Base-by-base conservation (phyloP, 2,888 invertebrate species). In the Lycocerus yunnanus region DNA sequence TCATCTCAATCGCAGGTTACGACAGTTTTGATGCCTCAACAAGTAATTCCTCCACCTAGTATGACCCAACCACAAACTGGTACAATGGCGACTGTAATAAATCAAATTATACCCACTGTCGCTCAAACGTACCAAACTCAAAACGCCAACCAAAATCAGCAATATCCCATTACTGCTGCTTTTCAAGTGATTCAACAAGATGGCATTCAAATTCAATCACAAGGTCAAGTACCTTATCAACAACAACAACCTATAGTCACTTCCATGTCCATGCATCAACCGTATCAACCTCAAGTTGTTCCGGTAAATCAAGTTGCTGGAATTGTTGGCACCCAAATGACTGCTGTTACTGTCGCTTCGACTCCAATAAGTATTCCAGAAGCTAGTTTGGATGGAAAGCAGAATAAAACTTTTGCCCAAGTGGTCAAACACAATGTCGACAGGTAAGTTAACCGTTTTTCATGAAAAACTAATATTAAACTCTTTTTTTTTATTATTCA, bases 201-300 rank as follows among this genome's bases (percentile, higher is more conserved):
- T 20, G 27, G 66, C 13, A 20, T 20, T 1, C 71, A 66, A 13
- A 20, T 63, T 27, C 27, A 24, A 66, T 13, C 67, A 15, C 72
- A 58, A 43, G 13, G 16, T 9, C 18, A 24, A n/a, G 27, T 69
- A 14, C 6, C 58, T 59, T 61, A 60, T 14, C 68, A 68, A 20
- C 72, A 72, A 14, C 68, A 68, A 20, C 72, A 72, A 14, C 43
- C 66, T 1, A 63, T 20, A 9, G 61, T 70, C 3, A 66, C 71
- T 1, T 63, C 77, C 14, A 73, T 77, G 11, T 71, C 77, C 9
- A 24, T 73, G 21, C 63, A 61, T 10, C 69, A 73, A 16, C 66
- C 67, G 11, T 71, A 66, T 21, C 75, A 75, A 18, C 61, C 71
- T 5, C 67, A 69, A 11, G 69, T 72, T 14, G 65, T 74, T 61